Base-by-base conservation (phyloP, 2,113 vertebrate genomes). In the Triplophysa siluroides region DNA sequence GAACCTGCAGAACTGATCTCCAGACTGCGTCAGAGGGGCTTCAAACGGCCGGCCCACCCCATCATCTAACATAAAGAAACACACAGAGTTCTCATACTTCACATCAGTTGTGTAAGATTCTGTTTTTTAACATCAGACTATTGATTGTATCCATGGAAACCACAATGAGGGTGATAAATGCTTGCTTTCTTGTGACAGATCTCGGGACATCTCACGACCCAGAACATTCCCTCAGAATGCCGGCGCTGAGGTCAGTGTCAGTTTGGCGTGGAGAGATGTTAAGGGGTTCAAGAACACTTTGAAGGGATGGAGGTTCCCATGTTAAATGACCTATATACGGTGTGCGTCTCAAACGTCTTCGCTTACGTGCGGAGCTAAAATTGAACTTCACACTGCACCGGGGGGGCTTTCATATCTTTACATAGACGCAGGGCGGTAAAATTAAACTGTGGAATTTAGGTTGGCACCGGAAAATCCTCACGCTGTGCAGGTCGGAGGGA, bases 241-340 rank as follows among this genome's bases (percentile, higher is more conserved):
- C 33, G 33, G 33, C 41, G 52, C n/a, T 33, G 47, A 56, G 56
- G 54, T 45, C 10, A 58, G 58, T 29, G 18, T 26, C 12, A 33
- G 60, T 43, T 19, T 9, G n/a, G 24, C 26, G 7, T 41, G 23
- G 24, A 54, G 38, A 18, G 6, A 3, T 19, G 56, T 38, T 38
- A 50, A 38, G 33, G 33, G 52, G 38, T 60, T 58, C 21, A 54
- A 65, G 75, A 66, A 11, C 41, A 72, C 68, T 26, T 73, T 72
- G 62, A 79, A 69, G 24, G 9, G 43, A 61, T 47, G 72, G 72
- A 73, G 70, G 47, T 82, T 81, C 63, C 43, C 29, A 45, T 73
- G 61, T 50, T 86, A 75, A 86, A 79, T 82, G 80, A 84, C 82
- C 80, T 84, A 86, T 47, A 86, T 82, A 78, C 66, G 21, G 66